Evolutionary conservation across 2,888 invertebrate genomes (phyloP).

Genomic region (Thysanoteuthis rhombus): DNA sequence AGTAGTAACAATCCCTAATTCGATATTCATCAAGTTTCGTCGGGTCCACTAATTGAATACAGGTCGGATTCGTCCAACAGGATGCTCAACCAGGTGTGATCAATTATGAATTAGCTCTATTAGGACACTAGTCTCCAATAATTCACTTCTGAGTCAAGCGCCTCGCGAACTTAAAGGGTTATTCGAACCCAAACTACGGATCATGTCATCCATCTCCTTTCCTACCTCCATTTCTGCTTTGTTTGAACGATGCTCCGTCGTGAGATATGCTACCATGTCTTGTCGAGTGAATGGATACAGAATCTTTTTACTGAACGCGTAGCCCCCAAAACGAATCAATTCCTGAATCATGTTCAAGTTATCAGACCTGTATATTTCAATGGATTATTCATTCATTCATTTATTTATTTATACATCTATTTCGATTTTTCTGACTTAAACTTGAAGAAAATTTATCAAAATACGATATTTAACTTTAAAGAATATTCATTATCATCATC

Average conservation of each 20-base stretch:
- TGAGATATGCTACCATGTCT: background rate
- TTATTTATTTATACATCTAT: too few species aligned
- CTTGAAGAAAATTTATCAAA: too few species aligned
- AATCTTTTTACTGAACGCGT: background rate
- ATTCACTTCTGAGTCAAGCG: background rate
- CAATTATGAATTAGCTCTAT: background rate
- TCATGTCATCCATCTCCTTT: background rate
- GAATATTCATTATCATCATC: too few species aligned
- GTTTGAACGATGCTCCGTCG: background rate
- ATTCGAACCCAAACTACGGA: background rate
- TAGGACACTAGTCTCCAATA: background rate
- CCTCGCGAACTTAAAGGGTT: background rate
- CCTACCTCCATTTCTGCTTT: background rate
- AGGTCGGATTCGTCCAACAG: background rate
- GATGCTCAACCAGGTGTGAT: background rate
- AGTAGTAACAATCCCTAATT: background rate
- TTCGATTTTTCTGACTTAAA: too few species aligned
- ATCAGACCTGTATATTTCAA: too few species aligned
- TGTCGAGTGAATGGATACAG: background rate
- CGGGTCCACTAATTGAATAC: background rate
- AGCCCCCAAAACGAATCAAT: too few species aligned
- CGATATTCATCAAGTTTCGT: background rate
- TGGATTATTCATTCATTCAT: too few species aligned
- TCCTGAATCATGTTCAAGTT: too few species aligned
- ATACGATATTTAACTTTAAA: too few species aligned